Base-by-base conservation (phyloP, 2,888 invertebrate genomes). In the Elgonia sp. region DNA sequence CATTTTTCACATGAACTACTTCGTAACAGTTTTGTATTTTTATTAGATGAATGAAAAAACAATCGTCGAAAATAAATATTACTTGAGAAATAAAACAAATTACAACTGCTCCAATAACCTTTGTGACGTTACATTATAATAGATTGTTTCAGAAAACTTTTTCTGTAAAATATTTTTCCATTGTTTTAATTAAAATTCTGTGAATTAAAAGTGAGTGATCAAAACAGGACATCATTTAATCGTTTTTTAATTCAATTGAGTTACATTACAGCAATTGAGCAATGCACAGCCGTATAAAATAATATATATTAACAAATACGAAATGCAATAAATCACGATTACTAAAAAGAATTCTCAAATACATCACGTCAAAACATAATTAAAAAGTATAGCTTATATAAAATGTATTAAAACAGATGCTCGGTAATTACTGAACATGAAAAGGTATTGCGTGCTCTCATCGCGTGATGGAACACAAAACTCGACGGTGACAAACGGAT, bases 401-500 rank as follows among this genome's bases (percentile, higher is more conserved):
- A 57, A 80, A 60, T 60, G 37, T 72, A 62, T 63, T 46, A 72
- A 72, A 81, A 72, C 72, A 81, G 62, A 81, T 81, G 80, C 20
- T 53, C 55, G 21, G 62, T 81, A 72, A 81, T 81, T 72, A 72
- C 18, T 21, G 63, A 39, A 40, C 40, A 63, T 72, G 72, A 81
- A 81, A 81, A 81, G 79, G 46, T 53, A 70, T 72, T 72, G 53
- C 21, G 53, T 72, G 63, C 40, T 63, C 53, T 72, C 72, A 63
- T 72, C 72, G 72, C 72, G 42, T 72, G 81, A 81, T 72, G 63
- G 21, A 81, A 62, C 62, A 50, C 60, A 80, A 80, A 79, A 80
- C 80, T 46, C 70, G 20, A 70, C 80, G 62, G 62, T 80, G 72
- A 72, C 72, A 63, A 72, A 81, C 63, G 39, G 72, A 63, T 39